Conservation (phyloP, 2,888 invertebrate genomes). For the Drosophila aldrichi region DNA sequence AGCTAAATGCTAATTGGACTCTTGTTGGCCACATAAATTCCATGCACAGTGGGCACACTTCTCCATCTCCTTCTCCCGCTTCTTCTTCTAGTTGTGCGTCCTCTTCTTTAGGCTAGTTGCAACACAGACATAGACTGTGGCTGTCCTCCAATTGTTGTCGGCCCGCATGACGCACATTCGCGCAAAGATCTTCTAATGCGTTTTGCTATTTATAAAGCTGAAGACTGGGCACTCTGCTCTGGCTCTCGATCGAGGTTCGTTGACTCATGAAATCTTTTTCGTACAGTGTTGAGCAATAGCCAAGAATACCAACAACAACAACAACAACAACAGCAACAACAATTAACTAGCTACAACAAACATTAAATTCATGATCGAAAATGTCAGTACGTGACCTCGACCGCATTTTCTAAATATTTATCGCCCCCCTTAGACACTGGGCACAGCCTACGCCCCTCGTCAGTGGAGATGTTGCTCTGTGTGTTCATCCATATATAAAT, state of each 20-base stretch:
- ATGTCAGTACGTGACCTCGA: constrained; percentile 79
- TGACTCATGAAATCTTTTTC: constrained; percentile 62
- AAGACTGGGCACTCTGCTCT: constrained; percentile 58
- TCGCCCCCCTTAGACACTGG: constrained; percentile 37
- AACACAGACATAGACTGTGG: constrained; percentile 37
- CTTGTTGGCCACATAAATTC: constrained; percentile 45
- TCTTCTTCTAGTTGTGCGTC: not conserved
- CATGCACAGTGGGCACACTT: constrained; percentile 19
- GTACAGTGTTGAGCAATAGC: constrained; percentile 63
- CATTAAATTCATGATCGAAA: constrained; percentile 56
- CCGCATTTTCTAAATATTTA: constrained; percentile 72
- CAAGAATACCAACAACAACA: constrained; percentile 17
- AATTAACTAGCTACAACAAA: constrained; percentile 51
- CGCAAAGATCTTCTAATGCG: constrained; percentile 67
- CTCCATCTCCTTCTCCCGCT: not conserved
- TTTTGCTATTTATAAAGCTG: constrained; percentile 49
- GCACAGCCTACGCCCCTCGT: constrained; percentile 22
- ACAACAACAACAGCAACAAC: constrained; percentile 20
- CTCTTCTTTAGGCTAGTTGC: constrained; percentile 27
- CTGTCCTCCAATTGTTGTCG: constrained; percentile 63
- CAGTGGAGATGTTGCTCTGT: not conserved
- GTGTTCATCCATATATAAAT: not conserved
- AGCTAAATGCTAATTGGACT: constrained; percentile 54
- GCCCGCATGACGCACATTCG: constrained; percentile 52
- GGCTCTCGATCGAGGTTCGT: constrained; percentile 67